phyloP scores from a whole-genome alignment of 2,113 vertebrate genomes.

The Sylvilagus bachmani region DNA sequence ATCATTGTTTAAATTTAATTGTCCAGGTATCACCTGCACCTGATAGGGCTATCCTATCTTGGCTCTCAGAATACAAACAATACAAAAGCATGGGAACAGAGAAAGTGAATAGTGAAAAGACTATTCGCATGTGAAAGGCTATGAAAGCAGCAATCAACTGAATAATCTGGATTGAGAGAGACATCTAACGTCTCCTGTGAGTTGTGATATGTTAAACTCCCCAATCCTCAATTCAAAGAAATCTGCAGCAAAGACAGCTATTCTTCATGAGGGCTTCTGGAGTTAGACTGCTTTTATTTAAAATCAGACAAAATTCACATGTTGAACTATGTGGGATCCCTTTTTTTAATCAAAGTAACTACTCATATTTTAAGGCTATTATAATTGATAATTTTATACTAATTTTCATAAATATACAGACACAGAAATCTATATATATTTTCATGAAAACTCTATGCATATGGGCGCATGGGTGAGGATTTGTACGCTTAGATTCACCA shows the following conservation, averaged over 20 bases:
- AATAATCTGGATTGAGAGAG: background rate
- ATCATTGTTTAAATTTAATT: background rate
- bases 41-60: background rate
- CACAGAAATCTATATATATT: background rate
- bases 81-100: background rate
- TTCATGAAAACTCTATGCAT: background rate
- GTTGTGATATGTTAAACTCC: background rate
- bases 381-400: conserved; percentile 3
- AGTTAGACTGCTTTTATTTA: background rate
- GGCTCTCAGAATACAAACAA: background rate
- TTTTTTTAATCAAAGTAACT: background rate
- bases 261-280: background rate
- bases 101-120: background rate
- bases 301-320: background rate
- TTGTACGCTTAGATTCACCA: background rate
- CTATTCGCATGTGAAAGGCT: background rate
- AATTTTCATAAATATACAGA: background rate
- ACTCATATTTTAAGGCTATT: background rate
- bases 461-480: background rate
- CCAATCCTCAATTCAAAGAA: background rate
- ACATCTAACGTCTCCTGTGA: background rate
- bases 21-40: background rate
- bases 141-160: background rate
- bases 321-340: background rate
- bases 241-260: background rate